These are phyloP conservation scores for Sebastes vulpes DNA, from an alignment of 2,797 vertebrate genomes.

Conservation along the genomic window DNA sequence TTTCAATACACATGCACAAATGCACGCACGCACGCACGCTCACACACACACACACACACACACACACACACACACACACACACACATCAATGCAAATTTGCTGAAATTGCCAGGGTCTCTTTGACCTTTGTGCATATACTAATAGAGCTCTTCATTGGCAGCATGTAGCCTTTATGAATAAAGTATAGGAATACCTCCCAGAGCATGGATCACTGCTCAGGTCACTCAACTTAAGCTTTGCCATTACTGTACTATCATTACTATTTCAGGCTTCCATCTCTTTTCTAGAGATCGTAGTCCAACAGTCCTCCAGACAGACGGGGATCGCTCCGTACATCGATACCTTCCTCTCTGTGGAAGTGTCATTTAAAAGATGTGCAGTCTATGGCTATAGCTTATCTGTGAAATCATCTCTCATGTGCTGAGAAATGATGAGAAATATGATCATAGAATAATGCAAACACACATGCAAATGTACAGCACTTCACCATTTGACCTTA, in stretches of 20 bases:
- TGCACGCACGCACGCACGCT: accelerated
- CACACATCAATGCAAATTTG: not conserved
- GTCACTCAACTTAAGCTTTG: not conserved
- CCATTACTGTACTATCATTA: not conserved
- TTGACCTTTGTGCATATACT: slow-evolving; percentile 25
- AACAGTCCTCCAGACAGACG: not conserved
- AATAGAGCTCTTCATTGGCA: not conserved
- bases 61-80: no score
- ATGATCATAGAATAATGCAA: not conserved
- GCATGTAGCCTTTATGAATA: slow-evolving; percentile 16
- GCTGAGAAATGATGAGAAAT: not conserved
- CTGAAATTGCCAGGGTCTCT: not conserved
- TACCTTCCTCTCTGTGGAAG: not conserved
- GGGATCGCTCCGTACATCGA: not conserved
- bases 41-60: accelerated
- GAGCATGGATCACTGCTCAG: not conserved
- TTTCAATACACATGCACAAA: not conserved
- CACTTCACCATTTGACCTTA: not conserved
- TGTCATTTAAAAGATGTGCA: not conserved
- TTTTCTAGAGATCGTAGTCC: not conserved
- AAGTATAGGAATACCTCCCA: not conserved
- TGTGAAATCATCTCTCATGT: not conserved
- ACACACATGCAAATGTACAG: no score
- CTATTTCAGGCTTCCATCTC: not conserved
- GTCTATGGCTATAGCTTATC: not conserved